phyloP scores from a whole-genome alignment of 2,888 invertebrate species.

The Abrostola tripartita region DNA sequence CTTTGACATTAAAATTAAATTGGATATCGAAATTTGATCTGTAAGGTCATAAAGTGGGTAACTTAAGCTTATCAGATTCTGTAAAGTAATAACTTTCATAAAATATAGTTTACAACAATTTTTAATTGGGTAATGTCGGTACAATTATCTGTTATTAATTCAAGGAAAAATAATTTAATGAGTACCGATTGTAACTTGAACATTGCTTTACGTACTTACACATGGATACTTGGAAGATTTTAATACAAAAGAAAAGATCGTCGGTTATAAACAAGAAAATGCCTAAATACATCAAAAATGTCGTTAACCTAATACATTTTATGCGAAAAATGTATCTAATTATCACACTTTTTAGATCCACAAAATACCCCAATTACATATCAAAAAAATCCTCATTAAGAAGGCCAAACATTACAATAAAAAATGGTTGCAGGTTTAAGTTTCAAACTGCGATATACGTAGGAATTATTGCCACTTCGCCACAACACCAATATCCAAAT shows the following conservation, averaged over 20 bases:
- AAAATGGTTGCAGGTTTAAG: conserved; percentile 16
- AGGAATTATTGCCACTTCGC: background rate
- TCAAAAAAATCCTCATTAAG: conserved; percentile 1
- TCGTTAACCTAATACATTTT: too few relatives aligned
- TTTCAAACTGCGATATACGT: conserved; percentile 13
- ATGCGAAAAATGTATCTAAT: too few relatives aligned
- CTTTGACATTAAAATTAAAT: conserved; percentile 30
- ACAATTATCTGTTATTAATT: background rate
- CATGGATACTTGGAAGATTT: too few relatives aligned
- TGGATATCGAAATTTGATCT: conserved; percentile 1
- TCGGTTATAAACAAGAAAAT: too few relatives aligned
- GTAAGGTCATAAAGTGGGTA: conserved; percentile 3
- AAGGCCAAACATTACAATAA: conserved; percentile 17
- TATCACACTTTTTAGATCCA: background rate
- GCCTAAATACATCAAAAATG: too few relatives aligned
- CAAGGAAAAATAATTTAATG: too few relatives aligned
- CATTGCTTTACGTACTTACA: too few relatives aligned
- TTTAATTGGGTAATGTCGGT: conserved; percentile 6
- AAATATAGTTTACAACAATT: background rate
- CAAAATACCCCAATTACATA: background rate
- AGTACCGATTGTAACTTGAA: too few relatives aligned
- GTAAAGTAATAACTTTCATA: background rate
- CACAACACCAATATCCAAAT: conserved; percentile 15
- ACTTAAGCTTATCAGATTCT: conserved; percentile 17
- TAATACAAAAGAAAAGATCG: too few relatives aligned